These are phyloP conservation scores for Cololabis saira DNA, from an alignment of 2,113 vertebrate genomes.

Conservation along the genomic window DNA sequence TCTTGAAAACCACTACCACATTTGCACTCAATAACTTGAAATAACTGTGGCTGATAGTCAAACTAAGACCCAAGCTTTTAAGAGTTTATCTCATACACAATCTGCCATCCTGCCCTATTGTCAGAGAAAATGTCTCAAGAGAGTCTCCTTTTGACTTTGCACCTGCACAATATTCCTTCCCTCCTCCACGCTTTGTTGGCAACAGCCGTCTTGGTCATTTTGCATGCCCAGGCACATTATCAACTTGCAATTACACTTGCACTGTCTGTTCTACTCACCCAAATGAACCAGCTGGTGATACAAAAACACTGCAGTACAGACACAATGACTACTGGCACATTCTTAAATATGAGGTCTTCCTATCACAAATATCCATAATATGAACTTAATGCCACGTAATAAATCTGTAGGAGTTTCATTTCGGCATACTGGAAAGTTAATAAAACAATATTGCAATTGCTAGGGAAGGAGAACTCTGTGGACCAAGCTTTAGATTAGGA, in stretches of 20 bases:
- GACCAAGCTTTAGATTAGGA: conserved; percentile 91
- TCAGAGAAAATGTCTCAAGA: conserved; percentile 42
- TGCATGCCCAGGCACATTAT: conserved; percentile 73
- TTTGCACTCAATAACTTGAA: conserved; percentile 8
- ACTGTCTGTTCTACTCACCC: conserved; percentile 41
- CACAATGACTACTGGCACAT: conserved; percentile 82
- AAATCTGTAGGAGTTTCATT: conserved; percentile 85
- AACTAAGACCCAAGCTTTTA: neutral
- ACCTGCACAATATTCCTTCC: conserved; percentile 60
- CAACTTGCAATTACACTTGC: conserved; percentile 72
- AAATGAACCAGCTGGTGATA: conserved; percentile 71
- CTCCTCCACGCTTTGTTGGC: conserved; percentile 51
- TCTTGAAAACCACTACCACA: too few species aligned
- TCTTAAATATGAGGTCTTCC: conserved; percentile 90
- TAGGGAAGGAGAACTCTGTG: conserved; percentile 70
- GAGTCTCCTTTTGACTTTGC: conserved; percentile 69
- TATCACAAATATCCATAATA: conserved; percentile 93
- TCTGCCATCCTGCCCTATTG: conserved; percentile 26
- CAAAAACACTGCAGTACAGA: conserved; percentile 77
- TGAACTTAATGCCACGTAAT: conserved; percentile 93
- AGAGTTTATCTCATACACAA: conserved; percentile 19
- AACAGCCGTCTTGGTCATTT: conserved; percentile 60
- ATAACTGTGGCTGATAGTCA: neutral
- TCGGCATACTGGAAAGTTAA: conserved; percentile 88
- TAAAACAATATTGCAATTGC: conserved; percentile 75